Evolutionary conservation across 92 coral and sea anemone species (phyloP).

Genomic region (Umimayanthus kanabou): DNA sequence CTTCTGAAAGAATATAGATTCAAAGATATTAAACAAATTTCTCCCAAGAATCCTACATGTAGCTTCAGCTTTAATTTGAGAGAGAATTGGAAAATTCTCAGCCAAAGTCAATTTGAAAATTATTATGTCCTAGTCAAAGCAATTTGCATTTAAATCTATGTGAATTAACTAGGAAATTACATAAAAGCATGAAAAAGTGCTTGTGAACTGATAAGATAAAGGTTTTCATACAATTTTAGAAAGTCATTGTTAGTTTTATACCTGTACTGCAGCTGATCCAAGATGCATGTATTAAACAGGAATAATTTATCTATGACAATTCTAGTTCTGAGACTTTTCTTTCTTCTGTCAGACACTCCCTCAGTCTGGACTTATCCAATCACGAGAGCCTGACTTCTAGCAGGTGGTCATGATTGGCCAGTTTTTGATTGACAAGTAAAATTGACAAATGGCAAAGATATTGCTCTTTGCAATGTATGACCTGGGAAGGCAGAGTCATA

Average conservation of each 20-base stretch:
- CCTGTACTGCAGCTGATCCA: background rate
- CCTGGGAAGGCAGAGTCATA: background rate
- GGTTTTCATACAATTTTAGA: background rate
- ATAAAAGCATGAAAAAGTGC: too few species aligned
- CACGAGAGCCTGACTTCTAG: background rate
- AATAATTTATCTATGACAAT: background rate
- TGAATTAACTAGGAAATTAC: too few species aligned
- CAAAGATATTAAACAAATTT: too few species aligned
- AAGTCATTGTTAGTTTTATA: background rate
- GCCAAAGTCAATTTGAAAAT: too few species aligned
- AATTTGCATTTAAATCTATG: too few species aligned
- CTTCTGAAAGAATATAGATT: too few species aligned
- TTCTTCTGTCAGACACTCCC: background rate
- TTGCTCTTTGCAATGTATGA: background rate
- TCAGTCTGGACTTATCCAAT: background rate
- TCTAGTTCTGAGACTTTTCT: background rate
- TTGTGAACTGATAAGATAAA: too few species aligned
- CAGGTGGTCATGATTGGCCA: slow-evolving; percentile 7
- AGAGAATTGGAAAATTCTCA: too few species aligned
- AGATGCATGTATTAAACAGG: background rate
- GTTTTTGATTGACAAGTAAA: background rate
- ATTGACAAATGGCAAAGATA: background rate
- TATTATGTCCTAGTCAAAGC: too few species aligned
- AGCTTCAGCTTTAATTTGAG: too few species aligned
- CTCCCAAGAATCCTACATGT: too few species aligned